Evolutionary conservation across 2,888 invertebrate genomes (phyloP), one percentile per base, ranked within the genome.

Genomic region (Yponomeuta sedellus): DNA sequence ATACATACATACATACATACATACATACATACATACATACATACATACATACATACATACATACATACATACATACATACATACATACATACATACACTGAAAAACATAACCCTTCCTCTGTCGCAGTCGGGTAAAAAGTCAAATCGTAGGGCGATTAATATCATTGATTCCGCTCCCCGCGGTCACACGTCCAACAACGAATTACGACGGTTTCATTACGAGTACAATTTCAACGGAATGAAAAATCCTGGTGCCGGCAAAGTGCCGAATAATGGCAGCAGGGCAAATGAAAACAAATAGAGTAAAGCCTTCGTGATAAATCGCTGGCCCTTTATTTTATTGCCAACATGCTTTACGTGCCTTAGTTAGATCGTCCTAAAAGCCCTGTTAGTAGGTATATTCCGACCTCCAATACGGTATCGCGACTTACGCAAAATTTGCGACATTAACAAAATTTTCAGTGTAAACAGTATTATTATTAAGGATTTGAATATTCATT

Each of bases 241-340:
- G 19, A 62, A 25, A 64, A 64, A 64, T 64, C 64, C 57, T n/a
- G 16, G n/a, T 62, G 61, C 63, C 64, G 66, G 67, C 66, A 81
- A 83, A 84, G 78, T 81, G 80, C 76, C 75, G 74, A 79, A 80
- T 81, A 83, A 82, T 81, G 81, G 77, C 77, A 75, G 77, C 74
- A 75, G 77, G 72, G 81, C 81, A 83, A 86, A 86, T 83, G 82
- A 79, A 85, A 82, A 85, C 82, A 83, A 86, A 86, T 82, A 82
- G 77, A 75, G 78, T 77, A 78, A 82, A 80, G 75, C 75, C 70
- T 71, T 73, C 68, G 76, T 78, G 78, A 84, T 78, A 84, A 83
- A 84, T 83, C 76, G 74, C 73, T 76, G 69, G 74, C 71, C 77
- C 75, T 78, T 77, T 78, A 73, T 79, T 83, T 85, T 81, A 85